Base-by-base conservation (phyloP, 2,888 invertebrate species). In the Agrotis clavis region DNA sequence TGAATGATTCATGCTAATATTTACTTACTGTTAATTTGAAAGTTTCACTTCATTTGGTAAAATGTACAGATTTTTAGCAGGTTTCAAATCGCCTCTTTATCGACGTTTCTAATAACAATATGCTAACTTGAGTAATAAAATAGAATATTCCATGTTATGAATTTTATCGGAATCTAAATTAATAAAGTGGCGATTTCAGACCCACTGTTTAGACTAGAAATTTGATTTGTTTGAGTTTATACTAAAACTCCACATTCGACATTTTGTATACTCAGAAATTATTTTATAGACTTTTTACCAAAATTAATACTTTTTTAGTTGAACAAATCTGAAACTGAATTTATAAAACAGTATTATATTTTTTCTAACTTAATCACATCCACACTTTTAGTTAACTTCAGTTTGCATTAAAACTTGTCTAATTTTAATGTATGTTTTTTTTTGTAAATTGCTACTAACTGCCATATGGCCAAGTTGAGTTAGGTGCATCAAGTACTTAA, bases 1-100 rank as follows among this genome's bases (percentile, higher is more conserved):
- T 53, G 6, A 11, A 30, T 69, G 54, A 69, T 69, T 70, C 56
- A 67, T 41, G 19, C 25, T 14, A 25, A 53, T 64, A 41, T 41
- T 63, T n/a, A 56, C 18, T 2, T 21, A 53, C 21, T 19, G 19
- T 19, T 41, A 16, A 21, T 61, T 25, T 63, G 6, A 4, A 14
- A 48, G 16, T 67, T 67, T 35, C 7, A 41, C 16, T 25, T 16
- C 18, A 66, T 11, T 14, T 45, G 7, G 9, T 16, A 25, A 25
- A 25, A 16, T 21, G 41, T 9, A 54, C 16, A 7, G 18, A 6
- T 18, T 56, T 30, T 56, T 13, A 30, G 13, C 18, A 4, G n/a
- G 41, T 41, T 1, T 41, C 9, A 41, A 41, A 41, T 35, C 7
- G 35, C 5, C 35, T 7, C 0, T 35, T 35, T 35, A 35, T 35